A percentile compares a stretch with the other conserved stretches of the same genome.
Evolutionary conservation across 2,888 invertebrate genomes (phyloP).

Genomic region (Habroteleia sp.): DNA sequence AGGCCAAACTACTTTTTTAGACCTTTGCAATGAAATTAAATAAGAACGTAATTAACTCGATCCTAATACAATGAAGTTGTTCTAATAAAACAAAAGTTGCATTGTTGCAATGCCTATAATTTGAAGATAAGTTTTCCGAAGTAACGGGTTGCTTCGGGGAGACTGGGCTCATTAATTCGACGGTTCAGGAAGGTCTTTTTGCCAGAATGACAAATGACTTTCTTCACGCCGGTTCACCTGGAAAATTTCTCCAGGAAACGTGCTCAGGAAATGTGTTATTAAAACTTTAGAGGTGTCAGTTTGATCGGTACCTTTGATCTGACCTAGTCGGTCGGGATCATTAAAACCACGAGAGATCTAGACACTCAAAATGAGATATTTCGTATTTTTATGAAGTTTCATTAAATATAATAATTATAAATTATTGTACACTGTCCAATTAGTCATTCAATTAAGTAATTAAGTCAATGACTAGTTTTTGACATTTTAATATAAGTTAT

Average conservation of each 20-base stretch:
- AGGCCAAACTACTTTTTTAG: no score
- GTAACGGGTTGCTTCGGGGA: constrained; percentile 36
- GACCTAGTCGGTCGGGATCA: constrained; percentile 1
- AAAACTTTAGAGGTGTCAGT: constrained; percentile 21
- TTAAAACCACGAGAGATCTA: neutral
- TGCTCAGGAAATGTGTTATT: constrained; percentile 17
- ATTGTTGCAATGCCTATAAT: neutral
- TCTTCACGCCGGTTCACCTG: constrained; percentile 17
- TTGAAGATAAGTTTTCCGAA: constrained; percentile 22
- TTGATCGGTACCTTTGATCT: constrained; percentile 18
- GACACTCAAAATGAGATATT: no score
- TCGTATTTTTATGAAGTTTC: no score
- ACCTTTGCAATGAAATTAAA: no score
- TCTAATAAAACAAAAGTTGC: neutral
- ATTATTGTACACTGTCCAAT: no score
- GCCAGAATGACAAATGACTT: constrained; percentile 15
- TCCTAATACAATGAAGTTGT: neutral
- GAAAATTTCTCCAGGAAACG: constrained; percentile 29
- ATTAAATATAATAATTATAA: no score
- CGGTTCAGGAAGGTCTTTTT: constrained; percentile 11
- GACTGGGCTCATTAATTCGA: constrained; percentile 39
- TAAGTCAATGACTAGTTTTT: no score
- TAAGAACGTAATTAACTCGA: neutral
- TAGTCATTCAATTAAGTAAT: no score
- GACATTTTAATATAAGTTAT: no score